Percentiles rank a stretch among this genome's conserved stretches.
Evolutionary conservation across 2,797 vertebrate genomes (phyloP).

Genomic region (Epinephelus awoara): DNA sequence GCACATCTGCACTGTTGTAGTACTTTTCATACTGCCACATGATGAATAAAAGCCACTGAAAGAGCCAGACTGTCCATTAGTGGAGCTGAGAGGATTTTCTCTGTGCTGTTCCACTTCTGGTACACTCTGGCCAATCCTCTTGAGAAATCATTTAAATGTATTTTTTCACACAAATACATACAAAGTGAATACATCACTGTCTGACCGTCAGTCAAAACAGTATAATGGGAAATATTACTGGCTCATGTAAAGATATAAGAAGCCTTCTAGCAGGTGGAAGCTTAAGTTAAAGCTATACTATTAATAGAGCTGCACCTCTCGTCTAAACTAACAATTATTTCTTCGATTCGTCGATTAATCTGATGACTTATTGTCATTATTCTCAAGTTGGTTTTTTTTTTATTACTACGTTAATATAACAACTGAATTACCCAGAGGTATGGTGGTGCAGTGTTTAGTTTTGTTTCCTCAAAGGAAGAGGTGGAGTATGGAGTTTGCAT

Average conservation of each 20-base stretch:
- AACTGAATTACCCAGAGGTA: too few relatives aligned
- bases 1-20: background rate
- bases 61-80: slow-evolving; percentile 20
- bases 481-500: too few relatives aligned
- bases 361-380: too few relatives aligned
- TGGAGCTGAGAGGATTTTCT: slow-evolving; percentile 45
- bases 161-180: slow-evolving; percentile 16
- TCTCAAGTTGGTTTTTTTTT: too few relatives aligned
- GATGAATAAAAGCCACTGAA: background rate
- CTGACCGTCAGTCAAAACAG: background rate
- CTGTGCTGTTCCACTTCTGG: slow-evolving; percentile 36
- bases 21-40: background rate
- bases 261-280: too few relatives aligned
- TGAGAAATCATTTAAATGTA: slow-evolving; percentile 7
- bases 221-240: background rate
- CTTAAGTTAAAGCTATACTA: too few relatives aligned
- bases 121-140: slow-evolving; percentile 27
- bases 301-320: too few relatives aligned
- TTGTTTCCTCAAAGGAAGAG: too few relatives aligned
- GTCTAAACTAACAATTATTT: too few relatives aligned
- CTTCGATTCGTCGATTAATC: too few relatives aligned
- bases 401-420: too few relatives aligned
- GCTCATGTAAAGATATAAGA: background rate
- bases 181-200: background rate
- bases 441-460: too few relatives aligned